A percentile compares a stretch with the other conserved stretches of the same genome.
These are phyloP conservation scores for Calliopum simillimum DNA, from an alignment of 2,888 invertebrate species.

Conservation along the genomic window DNA sequence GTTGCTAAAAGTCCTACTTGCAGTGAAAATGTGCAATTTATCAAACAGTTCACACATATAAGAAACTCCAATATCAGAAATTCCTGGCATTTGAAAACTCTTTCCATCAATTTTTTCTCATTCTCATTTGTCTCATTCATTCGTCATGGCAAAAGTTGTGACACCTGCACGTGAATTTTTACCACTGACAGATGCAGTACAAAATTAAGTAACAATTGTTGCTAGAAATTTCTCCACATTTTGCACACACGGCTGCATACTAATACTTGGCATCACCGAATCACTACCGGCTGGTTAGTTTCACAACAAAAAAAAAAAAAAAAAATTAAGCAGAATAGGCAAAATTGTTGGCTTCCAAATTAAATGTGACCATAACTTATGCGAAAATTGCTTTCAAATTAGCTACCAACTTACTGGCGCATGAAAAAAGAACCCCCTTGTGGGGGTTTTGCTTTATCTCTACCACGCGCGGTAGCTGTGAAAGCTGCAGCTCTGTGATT, in stretches of 20 bases:
- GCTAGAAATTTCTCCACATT: neutral
- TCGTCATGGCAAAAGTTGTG: conserved; percentile 19
- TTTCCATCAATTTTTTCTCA: neutral
- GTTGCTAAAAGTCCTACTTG: too few relatives aligned
- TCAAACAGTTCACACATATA: neutral
- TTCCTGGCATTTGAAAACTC: neutral
- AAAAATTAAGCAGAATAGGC: neutral
- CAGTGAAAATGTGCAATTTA: too few relatives aligned
- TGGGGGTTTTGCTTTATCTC: conserved; percentile 39
- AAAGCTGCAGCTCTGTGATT: conserved; percentile 34
- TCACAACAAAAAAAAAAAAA: neutral
- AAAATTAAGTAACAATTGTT: neutral
- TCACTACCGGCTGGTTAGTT: conserved; percentile 2
- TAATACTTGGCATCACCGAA: neutral
- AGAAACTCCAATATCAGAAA: neutral
- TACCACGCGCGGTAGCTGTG: conserved; percentile 38
- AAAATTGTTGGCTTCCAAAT: conserved; percentile 27
- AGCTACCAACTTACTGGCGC: conserved; percentile 45
- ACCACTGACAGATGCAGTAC: conserved; percentile 15
- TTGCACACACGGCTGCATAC: neutral
- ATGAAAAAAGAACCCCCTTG: conserved; percentile 12
- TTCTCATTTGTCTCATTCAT: neutral
- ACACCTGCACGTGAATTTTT: conserved; percentile 16
- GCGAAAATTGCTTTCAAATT: conserved; percentile 55
- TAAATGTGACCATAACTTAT: conserved; percentile 61